Percentiles rank a stretch among this genome's conserved stretches.
Evolutionary conservation across 1,140 invertebrate species (phyloP).

Genomic region (Drosophila repleta): DNA sequence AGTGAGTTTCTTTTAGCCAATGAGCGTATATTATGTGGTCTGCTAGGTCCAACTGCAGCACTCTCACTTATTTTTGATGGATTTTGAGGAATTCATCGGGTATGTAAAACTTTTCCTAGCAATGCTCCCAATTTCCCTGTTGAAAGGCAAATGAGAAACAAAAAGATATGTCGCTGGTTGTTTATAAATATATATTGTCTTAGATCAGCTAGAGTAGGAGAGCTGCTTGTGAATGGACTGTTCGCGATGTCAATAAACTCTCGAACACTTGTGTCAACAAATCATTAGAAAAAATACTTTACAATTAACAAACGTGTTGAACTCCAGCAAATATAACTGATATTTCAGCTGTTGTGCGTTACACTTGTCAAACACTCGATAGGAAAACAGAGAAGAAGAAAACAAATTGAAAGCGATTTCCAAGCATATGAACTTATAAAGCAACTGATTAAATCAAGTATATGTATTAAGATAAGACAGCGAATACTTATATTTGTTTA

Average conservation of each 20-base stretch:
- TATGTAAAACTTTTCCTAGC: constrained; percentile 10
- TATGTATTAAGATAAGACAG: too few species aligned
- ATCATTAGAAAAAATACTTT: constrained; percentile 25
- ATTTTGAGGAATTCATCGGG: constrained; percentile 26
- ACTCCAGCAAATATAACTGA: not conserved
- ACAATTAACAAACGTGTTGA: too few species aligned
- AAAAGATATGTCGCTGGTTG: not conserved
- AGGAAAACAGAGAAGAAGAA: too few species aligned
- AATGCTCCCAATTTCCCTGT: constrained; percentile 22
- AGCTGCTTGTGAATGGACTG: constrained; percentile 2
- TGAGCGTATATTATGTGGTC: too few species aligned
- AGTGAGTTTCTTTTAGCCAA: too few species aligned
- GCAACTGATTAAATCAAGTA: too few species aligned
- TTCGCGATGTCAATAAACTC: constrained; percentile 62
- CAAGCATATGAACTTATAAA: too few species aligned
- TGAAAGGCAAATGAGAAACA: not conserved
- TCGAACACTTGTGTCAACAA: constrained; percentile 51
- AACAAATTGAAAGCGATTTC: too few species aligned
- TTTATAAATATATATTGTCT: not conserved
- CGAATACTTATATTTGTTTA: too few species aligned
- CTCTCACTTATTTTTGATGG: constrained; percentile 32
- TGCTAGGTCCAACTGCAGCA: too few species aligned
- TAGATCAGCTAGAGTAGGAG: not conserved
- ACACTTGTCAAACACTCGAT: too few species aligned
- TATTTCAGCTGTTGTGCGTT: too few species aligned